Base-by-base conservation (phyloP, 2,797 vertebrate genomes). In the Onychomys torridus region DNA sequence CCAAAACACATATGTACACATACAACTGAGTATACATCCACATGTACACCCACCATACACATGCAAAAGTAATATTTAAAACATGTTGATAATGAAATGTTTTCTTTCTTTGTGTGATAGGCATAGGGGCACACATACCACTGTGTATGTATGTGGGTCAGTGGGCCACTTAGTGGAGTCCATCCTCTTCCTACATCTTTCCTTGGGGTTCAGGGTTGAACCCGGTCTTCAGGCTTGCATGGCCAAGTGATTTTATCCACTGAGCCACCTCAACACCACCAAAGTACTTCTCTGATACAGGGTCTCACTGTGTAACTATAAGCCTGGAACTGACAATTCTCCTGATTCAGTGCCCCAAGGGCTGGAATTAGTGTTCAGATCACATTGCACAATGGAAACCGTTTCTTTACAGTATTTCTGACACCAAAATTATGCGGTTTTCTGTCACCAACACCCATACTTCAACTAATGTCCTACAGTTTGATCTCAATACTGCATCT, bases 1-100 rank as follows among this genome's bases (percentile, higher is more conserved):
- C 19, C 25, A 2, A 3, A n/a, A 43, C 12, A 8, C 12, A 2
- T 4, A 2, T 6, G 27, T 27, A 19, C 17, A 46, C 37, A 63
- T 7, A 27, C 21, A 40, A n/a, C 16, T 46, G 25, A 76, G 29
- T 5, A 65, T 85, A 63, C 29, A 84, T 34, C 46, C 0, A 43
- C 37, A 29, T 65, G 16, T 29, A 65, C 5, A 65, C 10, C 32
- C 29, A 65, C 5, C 43, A 67, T 5, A 23, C 11, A 67, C 12
- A n/a, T 34, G 27, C 19, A 67, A 67, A 67, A 67, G 34, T 86
- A 52, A 85, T 34, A 85, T 25, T 14, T 23, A 32, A 69, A 85
- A 43, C 6, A 73, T 61, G 55, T 78, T 43, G 52, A 10, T 14
- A 65, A 67, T 23, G 75, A 79, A 84, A n/a, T 2, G 37, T 2